These are phyloP conservation scores for Eulemur macaco DNA, from an alignment of 2,113 vertebrate genomes.

Conservation along the genomic window DNA sequence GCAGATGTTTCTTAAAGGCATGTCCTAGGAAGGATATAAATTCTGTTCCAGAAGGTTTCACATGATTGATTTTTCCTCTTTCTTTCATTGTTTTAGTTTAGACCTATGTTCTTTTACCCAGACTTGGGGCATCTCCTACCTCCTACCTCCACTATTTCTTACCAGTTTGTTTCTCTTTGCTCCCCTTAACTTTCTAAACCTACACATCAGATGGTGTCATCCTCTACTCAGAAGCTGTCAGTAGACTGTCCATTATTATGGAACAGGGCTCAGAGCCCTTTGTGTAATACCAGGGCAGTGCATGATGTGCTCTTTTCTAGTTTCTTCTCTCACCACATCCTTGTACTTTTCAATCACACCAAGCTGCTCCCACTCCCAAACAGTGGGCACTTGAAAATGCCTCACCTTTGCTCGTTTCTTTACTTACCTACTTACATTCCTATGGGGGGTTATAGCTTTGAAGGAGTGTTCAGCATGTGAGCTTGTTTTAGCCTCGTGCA, in stretches of 20 bases:
- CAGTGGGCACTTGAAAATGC: rapidly evolving
- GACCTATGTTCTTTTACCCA: background rate
- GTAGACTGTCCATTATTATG: rapidly evolving
- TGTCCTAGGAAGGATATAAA: background rate
- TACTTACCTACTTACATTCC: background rate
- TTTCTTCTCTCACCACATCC: background rate
- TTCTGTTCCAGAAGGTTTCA: no score
- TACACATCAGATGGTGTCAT: background rate
- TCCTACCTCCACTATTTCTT: background rate
- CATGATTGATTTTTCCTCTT: no score
- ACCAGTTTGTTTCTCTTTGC: background rate
- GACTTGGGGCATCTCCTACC: background rate
- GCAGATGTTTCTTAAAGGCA: background rate
- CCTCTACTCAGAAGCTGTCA: background rate
- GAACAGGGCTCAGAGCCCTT: background rate
- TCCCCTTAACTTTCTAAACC: background rate
- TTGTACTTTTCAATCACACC: background rate
- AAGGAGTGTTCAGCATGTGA: background rate
- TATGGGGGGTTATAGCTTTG: background rate
- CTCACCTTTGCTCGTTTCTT: background rate
- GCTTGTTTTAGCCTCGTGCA: background rate
- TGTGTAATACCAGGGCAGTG: rapidly evolving
- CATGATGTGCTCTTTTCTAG: background rate
- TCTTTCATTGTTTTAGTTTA: background rate
- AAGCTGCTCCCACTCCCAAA: background rate